Evolutionary conservation across 2,888 invertebrate species (phyloP).

Genomic region (Drosophila hawaiiensis): DNA sequence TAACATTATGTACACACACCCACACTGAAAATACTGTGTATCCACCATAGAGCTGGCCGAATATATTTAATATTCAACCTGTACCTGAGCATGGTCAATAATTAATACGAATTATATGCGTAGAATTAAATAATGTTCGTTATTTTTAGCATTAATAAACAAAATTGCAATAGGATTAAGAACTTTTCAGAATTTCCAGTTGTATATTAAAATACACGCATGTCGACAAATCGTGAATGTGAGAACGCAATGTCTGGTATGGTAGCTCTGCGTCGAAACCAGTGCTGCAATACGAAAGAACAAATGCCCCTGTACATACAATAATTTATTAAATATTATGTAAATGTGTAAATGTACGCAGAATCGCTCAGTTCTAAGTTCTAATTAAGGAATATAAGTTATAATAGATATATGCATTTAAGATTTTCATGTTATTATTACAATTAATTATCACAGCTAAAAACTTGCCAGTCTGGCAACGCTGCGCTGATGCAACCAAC

Average conservation of each 20-base stretch:
- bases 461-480: conserved; percentile 43
- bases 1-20: conserved; percentile 57
- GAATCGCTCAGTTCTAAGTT: no score
- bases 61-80: conserved; percentile 6
- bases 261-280: conserved; percentile 16
- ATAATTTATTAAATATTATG: not conserved
- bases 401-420: not conserved
- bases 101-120: not conserved
- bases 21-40: conserved; percentile 56
- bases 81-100: not conserved
- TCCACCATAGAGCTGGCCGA: conserved; percentile 4
- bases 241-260: conserved; percentile 8
- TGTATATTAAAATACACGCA: not conserved
- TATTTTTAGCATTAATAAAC: not conserved
- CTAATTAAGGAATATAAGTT: not conserved
- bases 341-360: not conserved
- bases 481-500: conserved; percentile 59
- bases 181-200: not conserved
- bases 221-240: conserved; percentile 10
- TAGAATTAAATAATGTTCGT: not conserved
- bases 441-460: not conserved
- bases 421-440: not conserved
- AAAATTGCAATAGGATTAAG: not conserved
- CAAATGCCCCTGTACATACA: not conserved
- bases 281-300: conserved; percentile 19